A percentile compares a stretch with the other conserved stretches of the same genome.
Conservation (phyloP, 2,888 invertebrate species). For the Torymus aiolomorphi region DNA sequence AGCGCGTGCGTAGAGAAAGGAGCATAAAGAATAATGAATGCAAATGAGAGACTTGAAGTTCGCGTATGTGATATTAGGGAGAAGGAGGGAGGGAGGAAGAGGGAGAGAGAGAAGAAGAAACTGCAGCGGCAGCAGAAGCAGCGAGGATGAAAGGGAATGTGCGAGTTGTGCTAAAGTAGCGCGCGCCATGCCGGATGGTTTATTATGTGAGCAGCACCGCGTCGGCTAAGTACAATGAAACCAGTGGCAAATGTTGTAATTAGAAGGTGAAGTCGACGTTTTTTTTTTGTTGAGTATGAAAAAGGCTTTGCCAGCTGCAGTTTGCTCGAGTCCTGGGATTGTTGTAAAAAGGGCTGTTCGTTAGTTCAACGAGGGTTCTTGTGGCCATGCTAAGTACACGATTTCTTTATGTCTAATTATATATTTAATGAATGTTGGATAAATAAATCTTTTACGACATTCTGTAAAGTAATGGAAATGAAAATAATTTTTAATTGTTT, state of each 20-base stretch:
- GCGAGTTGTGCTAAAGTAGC: conserved; percentile 20
- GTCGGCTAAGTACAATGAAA: conserved; percentile 37
- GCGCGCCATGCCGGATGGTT: conserved; percentile 27
- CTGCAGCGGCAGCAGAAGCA: background rate
- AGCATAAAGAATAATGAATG: conserved; percentile 54
- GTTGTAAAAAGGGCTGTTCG: conserved; percentile 13
- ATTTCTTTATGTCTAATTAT: no score
- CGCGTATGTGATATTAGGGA: conserved; percentile 44
- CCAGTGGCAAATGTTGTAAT: conserved; percentile 50
- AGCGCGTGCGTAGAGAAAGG: conserved; percentile 24
- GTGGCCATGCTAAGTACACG: background rate
- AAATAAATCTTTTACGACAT: no score
- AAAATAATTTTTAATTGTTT: no score
- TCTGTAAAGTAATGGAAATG: no score
- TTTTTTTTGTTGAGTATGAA: conserved; percentile 7
- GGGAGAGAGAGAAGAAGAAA: conserved; percentile 25
- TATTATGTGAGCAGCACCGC: conserved; percentile 27
- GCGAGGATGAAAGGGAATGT: conserved; percentile 37
- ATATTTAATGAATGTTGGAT: no score
- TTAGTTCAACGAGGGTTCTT: background rate
- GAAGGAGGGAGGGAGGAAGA: conserved; percentile 14
- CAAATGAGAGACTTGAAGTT: conserved; percentile 49
- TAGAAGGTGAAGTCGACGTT: conserved; percentile 21
- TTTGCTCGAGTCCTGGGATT: background rate
- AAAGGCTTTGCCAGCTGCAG: background rate